Evolutionary conservation across 2,113 vertebrate genomes (phyloP), one percentile per base, ranked within the genome.

Genomic region (Myocastor coypus): DNA sequence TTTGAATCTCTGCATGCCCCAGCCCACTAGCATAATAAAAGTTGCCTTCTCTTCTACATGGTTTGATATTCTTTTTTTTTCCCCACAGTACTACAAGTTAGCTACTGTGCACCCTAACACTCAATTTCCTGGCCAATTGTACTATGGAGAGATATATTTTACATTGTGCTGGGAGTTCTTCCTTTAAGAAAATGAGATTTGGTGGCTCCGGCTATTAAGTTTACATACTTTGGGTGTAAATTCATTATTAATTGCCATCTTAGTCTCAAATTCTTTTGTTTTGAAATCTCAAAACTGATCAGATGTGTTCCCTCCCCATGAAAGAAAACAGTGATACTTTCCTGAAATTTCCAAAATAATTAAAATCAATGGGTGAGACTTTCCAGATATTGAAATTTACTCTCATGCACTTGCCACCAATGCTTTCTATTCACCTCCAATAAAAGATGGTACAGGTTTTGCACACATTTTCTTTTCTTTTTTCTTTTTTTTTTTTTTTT

Each of bases 251-350:
- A 30, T 20, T 85, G 69, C 3, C 37, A 52, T 19, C 37, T 59
- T 37, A 20, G 8, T 69, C 24, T 84, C 42, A 87, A 78, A 57
- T 4, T 24, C 52, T 95, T 84, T 94, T 55, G 73, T 89, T 86
- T 89, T 95, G 92, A 95, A 86, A 95, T 69, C 34, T 94, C 92
- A 96, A 91, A 81, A 63, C 34, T 93, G 40, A 42, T 75, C 63
- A 93, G 64, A 84, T 32, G 42, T 81, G 52, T 91, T 94, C 71
- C n/a, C n/a, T 96, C 86, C 17, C 32, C 17, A 16, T 81, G 50
- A 90, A 94, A 92, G 50, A 73, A 89, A 95, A 88, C 59, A 95
- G 93, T 68, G 66, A 12, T 80, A 69, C 68, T 83, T 96, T 52
- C 4, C 57, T 22, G 1, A 75, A 94, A 91, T 93, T 73, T 40